These are phyloP conservation scores for Thera obeliscata DNA, from an alignment of 2,888 invertebrate species.

Conservation along the genomic window DNA sequence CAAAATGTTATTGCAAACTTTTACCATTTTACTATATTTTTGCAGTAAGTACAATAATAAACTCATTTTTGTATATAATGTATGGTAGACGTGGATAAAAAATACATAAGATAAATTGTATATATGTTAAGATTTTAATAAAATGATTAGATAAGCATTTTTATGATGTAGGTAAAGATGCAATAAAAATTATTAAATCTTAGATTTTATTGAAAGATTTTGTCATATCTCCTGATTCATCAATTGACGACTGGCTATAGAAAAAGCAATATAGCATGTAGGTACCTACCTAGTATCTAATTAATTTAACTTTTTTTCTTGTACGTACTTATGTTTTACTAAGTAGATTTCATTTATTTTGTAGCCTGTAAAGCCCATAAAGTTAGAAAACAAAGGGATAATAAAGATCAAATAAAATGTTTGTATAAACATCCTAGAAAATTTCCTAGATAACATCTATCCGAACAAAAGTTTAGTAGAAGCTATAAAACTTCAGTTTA, in stretches of 20 bases:
- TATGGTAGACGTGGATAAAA: slow-evolving; percentile 41
- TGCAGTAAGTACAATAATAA: slow-evolving; percentile 54
- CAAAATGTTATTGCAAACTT: slow-evolving; percentile 71
- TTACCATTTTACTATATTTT: slow-evolving; percentile 55
- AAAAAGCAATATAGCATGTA: slow-evolving; percentile 23
- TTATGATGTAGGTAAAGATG: slow-evolving; percentile 44
- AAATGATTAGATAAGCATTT: slow-evolving; percentile 45
- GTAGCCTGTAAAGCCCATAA: too few species aligned
- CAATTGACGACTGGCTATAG: slow-evolving; percentile 9
- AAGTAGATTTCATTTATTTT: neutral
- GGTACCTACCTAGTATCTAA: neutral
- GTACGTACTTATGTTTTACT: neutral
- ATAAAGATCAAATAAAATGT: neutral
- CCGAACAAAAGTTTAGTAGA: neutral
- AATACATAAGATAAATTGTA: slow-evolving; percentile 43
- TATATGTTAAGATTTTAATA: slow-evolving; percentile 49
- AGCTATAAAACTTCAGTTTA: neutral
- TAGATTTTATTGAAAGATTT: slow-evolving; percentile 21
- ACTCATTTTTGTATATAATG: slow-evolving; percentile 59
- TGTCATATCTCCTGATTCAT: slow-evolving; percentile 12
- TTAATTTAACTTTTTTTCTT: neutral
- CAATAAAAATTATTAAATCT: slow-evolving; percentile 44
- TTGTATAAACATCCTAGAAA: neutral
- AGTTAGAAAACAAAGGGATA: neutral
- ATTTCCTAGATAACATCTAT: neutral